Base-by-base conservation (phyloP, 2,797 vertebrate genomes). In the Sebastes melanostomus region DNA sequence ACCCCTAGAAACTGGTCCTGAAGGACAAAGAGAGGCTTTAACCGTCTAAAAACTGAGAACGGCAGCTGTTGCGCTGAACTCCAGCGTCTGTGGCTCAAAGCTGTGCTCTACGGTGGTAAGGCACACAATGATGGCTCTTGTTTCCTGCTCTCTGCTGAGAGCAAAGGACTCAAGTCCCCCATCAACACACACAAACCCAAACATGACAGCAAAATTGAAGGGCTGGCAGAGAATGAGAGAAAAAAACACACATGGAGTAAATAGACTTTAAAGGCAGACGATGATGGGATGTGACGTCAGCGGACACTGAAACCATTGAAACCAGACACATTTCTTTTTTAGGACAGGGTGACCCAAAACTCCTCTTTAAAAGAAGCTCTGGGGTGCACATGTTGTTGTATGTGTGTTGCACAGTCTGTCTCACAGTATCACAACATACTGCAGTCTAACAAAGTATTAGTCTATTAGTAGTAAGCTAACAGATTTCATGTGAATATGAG, bases 81-180 rank as follows among this genome's bases (percentile, higher is more conserved):
- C 34, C 55, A 50, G 34, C n/a, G 12, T 60, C 55, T 74, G 42
- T 30, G 61, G 61, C 78, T 87, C 83, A 85, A 88, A 81, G 85
- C 65, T 0, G 12, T 8, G 42, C 55, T 30, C 42, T 0, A 16
- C 36, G 32, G 69, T 42, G 38, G 66, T 29, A 8, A 66, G 34
- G 16, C 13, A 1, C 86, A 87, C 81, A 86, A 69, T 78, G 77
- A 42, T 10, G 36, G 32, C 61, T 77, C 56, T 81, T 85, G 86
- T 86, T 80, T 82, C 55, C 72, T 56, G 72, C 50, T 63, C 38
- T 70, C 46, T 54, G 16, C 72, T 59, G 54, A 34, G 72, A 76
- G 67, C 34, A 18, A 61, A 81, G 38, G 75, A 70, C 50, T 56
- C n/a, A 50, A 60, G 22, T 81, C 34, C 66, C n/a, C 46, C 72